phyloP scores from a whole-genome alignment of 2,888 invertebrate genomes.

The Brachypterus glaber region DNA sequence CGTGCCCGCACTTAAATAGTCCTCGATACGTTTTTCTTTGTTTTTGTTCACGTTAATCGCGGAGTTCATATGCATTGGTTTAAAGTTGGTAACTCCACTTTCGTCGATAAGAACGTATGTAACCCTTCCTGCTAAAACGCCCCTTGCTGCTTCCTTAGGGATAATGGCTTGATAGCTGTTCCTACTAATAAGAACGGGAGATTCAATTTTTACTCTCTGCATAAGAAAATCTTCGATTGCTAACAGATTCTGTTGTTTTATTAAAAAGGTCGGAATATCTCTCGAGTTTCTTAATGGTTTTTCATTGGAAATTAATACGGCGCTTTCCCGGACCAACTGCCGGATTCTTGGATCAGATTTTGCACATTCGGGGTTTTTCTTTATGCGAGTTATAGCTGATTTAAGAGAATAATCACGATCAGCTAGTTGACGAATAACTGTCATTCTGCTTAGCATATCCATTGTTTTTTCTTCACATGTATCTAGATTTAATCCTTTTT shows the following conservation, averaged over 20 bases:
- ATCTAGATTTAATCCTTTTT: constrained; percentile 45
- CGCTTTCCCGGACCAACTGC: constrained; percentile 63
- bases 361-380: constrained; percentile 57
- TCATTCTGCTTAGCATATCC: constrained; percentile 58
- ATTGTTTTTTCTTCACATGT: constrained; percentile 50
- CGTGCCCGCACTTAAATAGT: constrained; percentile 29
- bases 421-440: constrained; percentile 62
- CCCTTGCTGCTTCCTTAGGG: constrained; percentile 64
- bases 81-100: constrained; percentile 64
- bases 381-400: constrained; percentile 52
- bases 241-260: constrained; percentile 60
- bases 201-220: constrained; percentile 47
- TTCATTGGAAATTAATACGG: constrained; percentile 43
- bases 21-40: constrained; percentile 30
- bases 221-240: constrained; percentile 68
- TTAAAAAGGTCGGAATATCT: constrained; percentile 59
- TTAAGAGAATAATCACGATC: constrained; percentile 54
- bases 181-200: constrained; percentile 62
- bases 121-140: constrained; percentile 63
- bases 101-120: constrained; percentile 70
- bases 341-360: constrained; percentile 60
- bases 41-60: constrained; percentile 39
- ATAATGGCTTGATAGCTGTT: constrained; percentile 66
- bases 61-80: constrained; percentile 64
- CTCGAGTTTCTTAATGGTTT: constrained; percentile 52